These are phyloP conservation scores for Dicycla oo DNA, from an alignment of 2,888 invertebrate genomes.

Conservation along the genomic window DNA sequence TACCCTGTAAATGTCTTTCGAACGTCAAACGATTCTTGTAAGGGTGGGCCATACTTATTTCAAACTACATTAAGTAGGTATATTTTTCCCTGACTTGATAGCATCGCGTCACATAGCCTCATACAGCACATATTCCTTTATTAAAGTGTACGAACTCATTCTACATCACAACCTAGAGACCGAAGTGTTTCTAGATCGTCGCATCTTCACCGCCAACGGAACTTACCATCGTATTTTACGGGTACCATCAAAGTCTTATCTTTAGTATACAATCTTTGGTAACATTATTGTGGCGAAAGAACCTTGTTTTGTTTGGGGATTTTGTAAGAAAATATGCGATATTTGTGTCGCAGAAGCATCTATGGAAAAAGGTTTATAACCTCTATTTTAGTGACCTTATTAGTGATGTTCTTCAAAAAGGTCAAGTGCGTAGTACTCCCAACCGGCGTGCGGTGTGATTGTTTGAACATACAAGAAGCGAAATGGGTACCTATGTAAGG, in stretches of 20 bases:
- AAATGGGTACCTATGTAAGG: no score
- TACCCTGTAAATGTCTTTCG: neutral
- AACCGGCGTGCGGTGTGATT: no score
- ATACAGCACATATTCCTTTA: no score
- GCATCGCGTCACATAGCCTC: neutral
- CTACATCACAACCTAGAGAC: neutral
- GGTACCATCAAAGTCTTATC: constrained; percentile 4
- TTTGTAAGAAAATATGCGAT: neutral
- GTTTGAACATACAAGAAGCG: no score
- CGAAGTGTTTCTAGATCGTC: constrained; percentile 8
- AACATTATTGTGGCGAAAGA: neutral
- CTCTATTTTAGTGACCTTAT: no score
- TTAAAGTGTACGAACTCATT: neutral
- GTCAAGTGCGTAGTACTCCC: no score
- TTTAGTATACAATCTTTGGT: constrained; percentile 19
- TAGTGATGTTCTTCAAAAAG: no score
- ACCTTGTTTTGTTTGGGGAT: neutral
- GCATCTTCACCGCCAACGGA: constrained; percentile 4
- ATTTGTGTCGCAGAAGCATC: no score
- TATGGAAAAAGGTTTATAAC: no score
- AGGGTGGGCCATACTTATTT: neutral
- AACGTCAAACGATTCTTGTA: neutral
- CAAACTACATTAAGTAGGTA: neutral
- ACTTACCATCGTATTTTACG: constrained; percentile 13
- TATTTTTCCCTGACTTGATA: neutral